A percentile compares a stretch with the other conserved stretches of the same genome.
These are phyloP conservation scores for Urocynchramus pylzowi DNA, from an alignment of 2,113 vertebrate genomes.

Conservation along the genomic window DNA sequence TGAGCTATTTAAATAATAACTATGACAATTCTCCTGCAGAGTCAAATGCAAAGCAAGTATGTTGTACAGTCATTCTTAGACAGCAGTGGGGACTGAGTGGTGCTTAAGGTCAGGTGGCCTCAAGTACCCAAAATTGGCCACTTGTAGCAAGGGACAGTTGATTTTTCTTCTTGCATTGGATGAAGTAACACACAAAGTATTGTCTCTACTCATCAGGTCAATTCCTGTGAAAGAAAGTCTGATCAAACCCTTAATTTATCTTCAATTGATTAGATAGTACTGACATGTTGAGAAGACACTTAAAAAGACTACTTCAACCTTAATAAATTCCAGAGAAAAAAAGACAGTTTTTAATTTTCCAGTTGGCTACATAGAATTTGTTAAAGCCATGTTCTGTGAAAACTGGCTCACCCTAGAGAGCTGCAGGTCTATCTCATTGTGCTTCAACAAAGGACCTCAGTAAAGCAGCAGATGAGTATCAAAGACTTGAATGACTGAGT, in stretches of 20 bases:
- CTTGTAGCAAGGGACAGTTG: background rate
- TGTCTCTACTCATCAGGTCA: background rate
- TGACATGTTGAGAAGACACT: background rate
- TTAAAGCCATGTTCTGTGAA: conserved; percentile 38
- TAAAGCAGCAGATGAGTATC: background rate
- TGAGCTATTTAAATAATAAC: background rate
- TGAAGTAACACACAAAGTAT: background rate
- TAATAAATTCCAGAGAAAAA: conserved; percentile 21
- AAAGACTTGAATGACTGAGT: background rate
- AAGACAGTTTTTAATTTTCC: conserved; percentile 61
- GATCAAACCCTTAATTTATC: conserved; percentile 27
- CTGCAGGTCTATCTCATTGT: background rate
- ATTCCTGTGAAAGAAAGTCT: background rate
- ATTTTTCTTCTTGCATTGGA: background rate
- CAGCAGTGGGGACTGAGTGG: background rate
- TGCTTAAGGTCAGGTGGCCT: background rate
- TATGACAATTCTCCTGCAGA: background rate
- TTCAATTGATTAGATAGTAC: background rate
- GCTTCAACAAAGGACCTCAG: background rate
- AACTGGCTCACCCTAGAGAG: background rate
- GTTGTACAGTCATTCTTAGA: background rate
- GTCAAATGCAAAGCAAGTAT: background rate
- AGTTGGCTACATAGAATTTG: conserved; percentile 49
- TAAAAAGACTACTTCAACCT: conserved; percentile 29
- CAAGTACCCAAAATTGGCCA: background rate